A percentile compares a stretch with the other conserved stretches of the same genome.
Evolutionary conservation across 1,140 invertebrate genomes (phyloP).

Genomic region (Drosophila ambigua): DNA sequence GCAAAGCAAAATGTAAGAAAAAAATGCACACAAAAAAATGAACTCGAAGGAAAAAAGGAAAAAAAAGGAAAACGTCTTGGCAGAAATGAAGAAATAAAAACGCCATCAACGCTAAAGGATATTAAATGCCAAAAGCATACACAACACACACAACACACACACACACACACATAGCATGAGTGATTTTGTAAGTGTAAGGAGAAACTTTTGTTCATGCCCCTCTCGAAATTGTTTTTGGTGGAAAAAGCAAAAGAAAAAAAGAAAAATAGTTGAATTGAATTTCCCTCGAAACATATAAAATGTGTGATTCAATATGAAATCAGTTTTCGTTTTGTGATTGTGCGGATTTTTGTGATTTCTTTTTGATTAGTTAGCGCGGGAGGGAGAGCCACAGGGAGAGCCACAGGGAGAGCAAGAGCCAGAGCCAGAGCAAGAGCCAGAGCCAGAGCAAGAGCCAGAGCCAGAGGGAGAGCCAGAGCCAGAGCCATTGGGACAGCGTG

Average conservation of each 20-base stretch:
- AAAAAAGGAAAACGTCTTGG: conserved; percentile 8
- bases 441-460: too few relatives aligned
- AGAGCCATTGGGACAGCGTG: not conserved
- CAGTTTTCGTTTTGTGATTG: conserved; percentile 24
- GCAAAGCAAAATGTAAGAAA: not conserved
- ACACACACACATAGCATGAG: not conserved
- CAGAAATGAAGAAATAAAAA: conserved; percentile 70
- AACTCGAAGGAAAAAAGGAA: conserved; percentile 6
- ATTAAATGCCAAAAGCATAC: conserved; percentile 62
- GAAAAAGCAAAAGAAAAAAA: not conserved
- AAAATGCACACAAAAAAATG: conserved; percentile 27
- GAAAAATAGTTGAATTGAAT: conserved; percentile 54
- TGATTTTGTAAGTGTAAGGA: not conserved
- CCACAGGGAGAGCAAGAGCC: too few relatives aligned
- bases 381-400: too few relatives aligned
- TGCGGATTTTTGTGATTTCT: conserved; percentile 27
- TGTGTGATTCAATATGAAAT: conserved; percentile 41
- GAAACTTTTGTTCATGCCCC: conserved; percentile 1
- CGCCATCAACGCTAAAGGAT: conserved; percentile 69
- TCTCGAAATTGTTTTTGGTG: conserved; percentile 1
- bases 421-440: too few relatives aligned
- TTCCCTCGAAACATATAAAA: conserved; percentile 3
- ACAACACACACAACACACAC: not conserved
- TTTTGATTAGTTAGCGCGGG: conserved; percentile 43
- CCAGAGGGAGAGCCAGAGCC: too few relatives aligned